Percentiles rank a stretch among this genome's conserved stretches.
Conservation (phyloP, 2,797 vertebrate genomes). For the Lophotriccus pileatus region DNA sequence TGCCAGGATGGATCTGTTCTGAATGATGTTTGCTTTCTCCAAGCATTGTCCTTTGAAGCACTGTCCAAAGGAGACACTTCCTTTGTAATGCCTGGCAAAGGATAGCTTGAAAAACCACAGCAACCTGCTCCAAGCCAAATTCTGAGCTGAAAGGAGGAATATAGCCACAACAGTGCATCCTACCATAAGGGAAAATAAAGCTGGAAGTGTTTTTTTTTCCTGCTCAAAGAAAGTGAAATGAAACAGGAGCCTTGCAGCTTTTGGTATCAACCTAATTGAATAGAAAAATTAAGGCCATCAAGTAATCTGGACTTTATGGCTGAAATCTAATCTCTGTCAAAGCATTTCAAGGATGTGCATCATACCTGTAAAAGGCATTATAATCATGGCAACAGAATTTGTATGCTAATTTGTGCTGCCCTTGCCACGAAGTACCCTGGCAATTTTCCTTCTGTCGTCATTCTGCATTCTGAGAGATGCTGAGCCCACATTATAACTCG, state of each 20-base stretch:
- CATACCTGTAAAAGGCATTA: background rate
- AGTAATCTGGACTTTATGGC: background rate
- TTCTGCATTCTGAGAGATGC: background rate
- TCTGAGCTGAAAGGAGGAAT: background rate
- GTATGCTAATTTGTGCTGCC: background rate
- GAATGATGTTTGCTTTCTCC: background rate
- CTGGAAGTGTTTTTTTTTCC: background rate
- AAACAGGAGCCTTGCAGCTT: background rate
- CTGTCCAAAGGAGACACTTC: background rate
- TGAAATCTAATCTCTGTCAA: slow-evolving; percentile 7
- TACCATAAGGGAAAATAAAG: background rate
- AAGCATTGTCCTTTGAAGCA: background rate
- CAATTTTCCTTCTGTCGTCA: background rate
- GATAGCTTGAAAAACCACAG: background rate
- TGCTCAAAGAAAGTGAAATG: background rate
- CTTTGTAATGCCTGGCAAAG: background rate
- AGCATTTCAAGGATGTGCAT: background rate
- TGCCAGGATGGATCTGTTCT: background rate
- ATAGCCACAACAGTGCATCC: background rate
- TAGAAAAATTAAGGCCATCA: background rate
- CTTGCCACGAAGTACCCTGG: background rate
- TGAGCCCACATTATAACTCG: fast-evolving
- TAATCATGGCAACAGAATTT: background rate
- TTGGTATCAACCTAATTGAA: background rate
- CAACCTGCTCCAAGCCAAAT: background rate